Evolutionary conservation across 92 coral and sea anemone genomes (phyloP).

Genomic region (Ricordea florida): DNA sequence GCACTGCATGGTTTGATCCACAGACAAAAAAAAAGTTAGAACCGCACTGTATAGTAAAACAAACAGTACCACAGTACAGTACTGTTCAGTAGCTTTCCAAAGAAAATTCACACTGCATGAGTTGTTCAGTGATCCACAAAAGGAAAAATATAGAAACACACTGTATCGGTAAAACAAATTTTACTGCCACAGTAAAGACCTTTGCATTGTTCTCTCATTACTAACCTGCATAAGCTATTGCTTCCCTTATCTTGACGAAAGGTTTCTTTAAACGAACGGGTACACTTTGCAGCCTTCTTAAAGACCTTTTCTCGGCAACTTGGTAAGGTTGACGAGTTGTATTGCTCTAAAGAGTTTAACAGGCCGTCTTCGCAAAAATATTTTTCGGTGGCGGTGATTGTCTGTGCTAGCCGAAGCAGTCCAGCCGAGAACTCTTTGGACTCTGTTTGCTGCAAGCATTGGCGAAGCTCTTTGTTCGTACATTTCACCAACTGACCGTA

Average conservation of each 20-base stretch:
- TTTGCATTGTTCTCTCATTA: background rate
- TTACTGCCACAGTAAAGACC: too few relatives aligned
- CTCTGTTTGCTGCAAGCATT: background rate
- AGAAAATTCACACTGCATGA: too few relatives aligned
- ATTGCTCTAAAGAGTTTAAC: background rate
- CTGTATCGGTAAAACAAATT: too few relatives aligned
- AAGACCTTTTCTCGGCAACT: background rate
- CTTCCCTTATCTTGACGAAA: conserved; percentile 1
- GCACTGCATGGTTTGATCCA: too few relatives aligned
- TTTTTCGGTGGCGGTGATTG: background rate
- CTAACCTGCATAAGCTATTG: conserved; percentile 23
- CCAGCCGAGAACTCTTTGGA: background rate
- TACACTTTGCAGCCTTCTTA: background rate
- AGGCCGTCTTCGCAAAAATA: background rate
- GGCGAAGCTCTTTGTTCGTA: background rate
- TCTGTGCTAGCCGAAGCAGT: background rate
- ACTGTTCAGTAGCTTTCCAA: too few relatives aligned
- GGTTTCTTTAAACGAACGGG: background rate
- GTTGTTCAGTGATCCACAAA: too few relatives aligned
- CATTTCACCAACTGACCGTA: too few relatives aligned
- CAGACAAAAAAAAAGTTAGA: too few relatives aligned
- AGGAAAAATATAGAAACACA: too few relatives aligned
- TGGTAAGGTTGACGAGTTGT: background rate
- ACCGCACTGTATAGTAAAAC: too few relatives aligned
- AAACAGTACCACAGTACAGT: too few relatives aligned